Conservation (phyloP, 2,888 invertebrate species). For the Aelia acuminata region DNA sequence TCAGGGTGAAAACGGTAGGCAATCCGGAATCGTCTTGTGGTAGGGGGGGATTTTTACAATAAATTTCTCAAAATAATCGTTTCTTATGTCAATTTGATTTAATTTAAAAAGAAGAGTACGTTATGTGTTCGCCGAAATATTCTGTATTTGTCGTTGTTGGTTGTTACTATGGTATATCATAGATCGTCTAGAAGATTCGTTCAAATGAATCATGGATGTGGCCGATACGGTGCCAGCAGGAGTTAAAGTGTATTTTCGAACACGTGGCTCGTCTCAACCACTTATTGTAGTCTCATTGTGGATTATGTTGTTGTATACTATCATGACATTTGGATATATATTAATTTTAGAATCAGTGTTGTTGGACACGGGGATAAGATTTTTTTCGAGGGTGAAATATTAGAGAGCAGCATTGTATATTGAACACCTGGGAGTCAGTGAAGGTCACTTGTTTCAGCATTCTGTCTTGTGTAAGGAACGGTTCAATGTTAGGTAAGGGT, state of each 20-base stretch:
- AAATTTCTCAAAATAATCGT: too few relatives aligned
- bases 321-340: background rate
- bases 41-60: too few relatives aligned
- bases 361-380: background rate
- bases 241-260: background rate
- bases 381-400: background rate
- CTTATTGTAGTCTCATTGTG: background rate
- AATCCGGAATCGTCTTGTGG: too few relatives aligned
- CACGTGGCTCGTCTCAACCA: background rate
- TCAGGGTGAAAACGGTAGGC: too few relatives aligned
- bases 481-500: constrained; percentile 46
- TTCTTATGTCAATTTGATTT: too few relatives aligned
- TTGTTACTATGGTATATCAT: too few relatives aligned
- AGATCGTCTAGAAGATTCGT: background rate
- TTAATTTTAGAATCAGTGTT: background rate
- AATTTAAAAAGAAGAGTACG: too few relatives aligned
- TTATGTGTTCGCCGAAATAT: too few relatives aligned
- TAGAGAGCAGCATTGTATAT: background rate
- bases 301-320: background rate
- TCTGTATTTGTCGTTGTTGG: too few relatives aligned
- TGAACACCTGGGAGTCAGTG: constrained; percentile 23
- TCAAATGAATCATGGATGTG: background rate
- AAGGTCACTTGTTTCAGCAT: constrained; percentile 34
- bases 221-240: background rate
- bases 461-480: constrained; percentile 32